A percentile compares a stretch with the other conserved stretches of the same genome.
These are phyloP conservation scores for Betta splendens DNA, from an alignment of 2,797 vertebrate species.

Conservation along the genomic window DNA sequence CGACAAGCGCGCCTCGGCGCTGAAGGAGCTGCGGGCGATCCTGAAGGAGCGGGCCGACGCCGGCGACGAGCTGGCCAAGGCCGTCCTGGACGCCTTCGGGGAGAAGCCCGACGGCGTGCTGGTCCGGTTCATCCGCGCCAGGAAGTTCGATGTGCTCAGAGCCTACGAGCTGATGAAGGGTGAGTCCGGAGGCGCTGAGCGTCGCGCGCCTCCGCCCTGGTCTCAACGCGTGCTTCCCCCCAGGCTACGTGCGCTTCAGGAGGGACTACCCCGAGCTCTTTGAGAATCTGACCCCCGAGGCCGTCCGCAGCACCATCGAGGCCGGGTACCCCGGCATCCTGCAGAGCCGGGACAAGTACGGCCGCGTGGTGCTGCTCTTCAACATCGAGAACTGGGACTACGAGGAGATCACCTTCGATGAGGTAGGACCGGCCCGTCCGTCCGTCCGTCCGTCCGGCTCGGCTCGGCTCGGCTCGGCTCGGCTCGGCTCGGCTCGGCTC, in stretches of 20 bases:
- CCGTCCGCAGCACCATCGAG: constrained; percentile 94
- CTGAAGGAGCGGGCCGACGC: constrained; percentile 84
- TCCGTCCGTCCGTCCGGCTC: no score
- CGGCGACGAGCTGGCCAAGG: constrained; percentile 86
- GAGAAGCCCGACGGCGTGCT: constrained; percentile 83
- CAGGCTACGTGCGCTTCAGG: constrained; percentile 95
- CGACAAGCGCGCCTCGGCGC: constrained; percentile 83
- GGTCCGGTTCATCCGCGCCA: constrained; percentile 93
- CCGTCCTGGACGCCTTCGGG: constrained; percentile 85
- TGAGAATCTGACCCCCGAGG: constrained; percentile 90
- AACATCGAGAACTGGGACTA: constrained; percentile 99
- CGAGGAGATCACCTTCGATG: constrained; percentile 97
- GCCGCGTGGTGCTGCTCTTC: constrained; percentile 96
- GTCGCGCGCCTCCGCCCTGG: background rate
- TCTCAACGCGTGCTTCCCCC: constrained; percentile 1
- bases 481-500: no score
- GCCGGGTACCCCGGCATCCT: constrained; percentile 96
- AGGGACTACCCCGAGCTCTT: constrained; percentile 97
- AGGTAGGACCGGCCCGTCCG: no score
- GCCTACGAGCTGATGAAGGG: constrained; percentile 95
- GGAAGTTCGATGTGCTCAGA: constrained; percentile 90
- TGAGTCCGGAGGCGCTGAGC: constrained; percentile 53
- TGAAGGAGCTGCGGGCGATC: constrained; percentile 86
- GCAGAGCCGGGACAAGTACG: constrained; percentile 90
- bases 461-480: no score